phyloP scores from a whole-genome alignment of 2,113 vertebrate species.

The Macquaria australasica region DNA sequence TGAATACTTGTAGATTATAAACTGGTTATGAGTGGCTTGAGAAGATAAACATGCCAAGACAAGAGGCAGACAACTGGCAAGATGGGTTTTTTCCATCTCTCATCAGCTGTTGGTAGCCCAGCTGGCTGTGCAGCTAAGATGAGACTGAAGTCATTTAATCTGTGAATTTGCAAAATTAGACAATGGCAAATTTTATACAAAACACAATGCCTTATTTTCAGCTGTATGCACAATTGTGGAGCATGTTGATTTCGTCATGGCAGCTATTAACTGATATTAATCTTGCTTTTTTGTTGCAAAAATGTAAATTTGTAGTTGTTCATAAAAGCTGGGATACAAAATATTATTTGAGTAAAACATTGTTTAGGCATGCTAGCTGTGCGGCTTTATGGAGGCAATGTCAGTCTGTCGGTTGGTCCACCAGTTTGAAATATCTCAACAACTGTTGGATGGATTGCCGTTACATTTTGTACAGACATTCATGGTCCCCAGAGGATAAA shows the following conservation, averaged over 20 bases:
- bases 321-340: not conserved
- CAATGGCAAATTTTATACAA: no score
- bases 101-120: conserved; percentile 4
- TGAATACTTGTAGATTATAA: not conserved
- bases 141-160: not conserved
- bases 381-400: not conserved
- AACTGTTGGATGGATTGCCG: not conserved
- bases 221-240: not conserved
- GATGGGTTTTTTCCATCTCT: conserved; percentile 8
- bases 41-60: conserved; percentile 35
- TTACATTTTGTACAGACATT: not conserved
- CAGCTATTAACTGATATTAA: not conserved
- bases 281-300: not conserved
- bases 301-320: not conserved
- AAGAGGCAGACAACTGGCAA: conserved; percentile 25
- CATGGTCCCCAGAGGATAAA: not conserved
- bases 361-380: not conserved
- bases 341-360: not conserved
- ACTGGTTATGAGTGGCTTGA: conserved; percentile 14
- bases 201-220: not conserved
- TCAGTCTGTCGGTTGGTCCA: not conserved
- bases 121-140: not conserved
- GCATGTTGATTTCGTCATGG: not conserved
- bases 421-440: not conserved
- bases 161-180: not conserved